Evolutionary conservation across 2,113 vertebrate species (phyloP), one percentile per base, ranked within the genome.

Genomic region (Typhlomys cinereus): DNA sequence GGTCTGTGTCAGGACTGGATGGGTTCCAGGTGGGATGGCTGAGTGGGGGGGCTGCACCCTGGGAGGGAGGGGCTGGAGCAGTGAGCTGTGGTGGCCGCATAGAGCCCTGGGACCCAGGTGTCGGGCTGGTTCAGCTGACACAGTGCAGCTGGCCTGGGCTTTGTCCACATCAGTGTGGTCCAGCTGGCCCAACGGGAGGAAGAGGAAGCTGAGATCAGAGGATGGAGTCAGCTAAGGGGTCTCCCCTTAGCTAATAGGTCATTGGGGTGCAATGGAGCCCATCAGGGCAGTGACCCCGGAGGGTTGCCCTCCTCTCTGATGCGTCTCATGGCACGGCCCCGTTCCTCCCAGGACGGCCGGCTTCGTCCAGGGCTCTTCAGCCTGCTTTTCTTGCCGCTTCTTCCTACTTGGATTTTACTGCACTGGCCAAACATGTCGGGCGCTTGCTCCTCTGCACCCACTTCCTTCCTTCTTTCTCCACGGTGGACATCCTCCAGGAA

Each of bases 381-480:
- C 59, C 21, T 79, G 11, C 0, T 59, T 62, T 12, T 44, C 44
- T n/a, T 15, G 29, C 46, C 9, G 29, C 48, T 46, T 17, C 29
- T 6, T 31, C 10, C 62, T 15, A 69, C 11, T 2, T 2, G 69
- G 62, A n/a, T 75, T 66, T 52, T 3, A 12, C 69, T 52, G 85
- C 69, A 0, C 25, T 39, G 48, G 64, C 41, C 64, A 89, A 21
- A 59, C n/a, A n/a, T 50, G 69, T 85, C 29, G 23, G 85, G 7
- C 29, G 25, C 36, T 6, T 31, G 34, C 46, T 62, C 0, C 0
- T 52, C 18, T 52, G 2, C 0, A 3, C 54, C 21, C 48, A 4
- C 0, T 4, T n/a, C 62, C 17, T 52, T 52, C n/a, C 57, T 44
- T 36, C 39, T 50, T 12, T 61, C 29, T n/a, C 29, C 57, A 46